phyloP scores from a whole-genome alignment of 2,888 invertebrate genomes.

The Scaptomyza caliginosa region DNA sequence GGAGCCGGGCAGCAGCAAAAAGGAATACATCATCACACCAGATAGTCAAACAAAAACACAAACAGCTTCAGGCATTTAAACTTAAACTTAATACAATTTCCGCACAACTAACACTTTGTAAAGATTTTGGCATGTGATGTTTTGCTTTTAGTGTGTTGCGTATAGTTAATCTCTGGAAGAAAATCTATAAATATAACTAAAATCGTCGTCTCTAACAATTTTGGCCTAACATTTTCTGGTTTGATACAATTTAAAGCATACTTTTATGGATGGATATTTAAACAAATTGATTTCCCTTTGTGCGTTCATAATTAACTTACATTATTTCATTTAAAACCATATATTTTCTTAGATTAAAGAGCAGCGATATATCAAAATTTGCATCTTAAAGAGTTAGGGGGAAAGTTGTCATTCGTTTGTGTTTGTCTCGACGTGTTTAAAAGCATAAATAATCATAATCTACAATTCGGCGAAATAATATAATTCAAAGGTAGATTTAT shows the following conservation, averaged over 20 bases:
- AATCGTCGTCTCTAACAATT: neutral
- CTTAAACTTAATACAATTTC: conserved; percentile 7
- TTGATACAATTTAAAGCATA: neutral
- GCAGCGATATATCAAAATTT: neutral
- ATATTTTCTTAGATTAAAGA: conserved; percentile 1
- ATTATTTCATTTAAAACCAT: neutral
- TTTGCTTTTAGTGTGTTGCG: conserved; percentile 2
- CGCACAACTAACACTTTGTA: conserved; percentile 12
- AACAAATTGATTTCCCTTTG: neutral
- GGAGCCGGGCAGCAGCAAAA: conserved; percentile 24
- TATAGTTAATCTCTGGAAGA: conserved; percentile 6
- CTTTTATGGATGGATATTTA: no score
- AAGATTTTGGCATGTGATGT: conserved; percentile 24
- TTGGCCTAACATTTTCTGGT: no score
- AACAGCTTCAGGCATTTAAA: conserved; percentile 3
- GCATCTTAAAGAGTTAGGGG: neutral
- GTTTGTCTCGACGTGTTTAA: neutral
- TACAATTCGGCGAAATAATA: conserved; percentile 1
- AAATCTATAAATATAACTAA: conserved; percentile 22
- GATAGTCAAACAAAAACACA: conserved; percentile 7
- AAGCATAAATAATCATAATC: neutral
- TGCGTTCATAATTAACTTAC: neutral
- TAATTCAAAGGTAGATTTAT: conserved; percentile 16
- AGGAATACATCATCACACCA: conserved; percentile 24
- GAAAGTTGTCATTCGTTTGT: neutral